Conservation (phyloP, 1,140 invertebrate species). For the Drosophila lacertosa region DNA sequence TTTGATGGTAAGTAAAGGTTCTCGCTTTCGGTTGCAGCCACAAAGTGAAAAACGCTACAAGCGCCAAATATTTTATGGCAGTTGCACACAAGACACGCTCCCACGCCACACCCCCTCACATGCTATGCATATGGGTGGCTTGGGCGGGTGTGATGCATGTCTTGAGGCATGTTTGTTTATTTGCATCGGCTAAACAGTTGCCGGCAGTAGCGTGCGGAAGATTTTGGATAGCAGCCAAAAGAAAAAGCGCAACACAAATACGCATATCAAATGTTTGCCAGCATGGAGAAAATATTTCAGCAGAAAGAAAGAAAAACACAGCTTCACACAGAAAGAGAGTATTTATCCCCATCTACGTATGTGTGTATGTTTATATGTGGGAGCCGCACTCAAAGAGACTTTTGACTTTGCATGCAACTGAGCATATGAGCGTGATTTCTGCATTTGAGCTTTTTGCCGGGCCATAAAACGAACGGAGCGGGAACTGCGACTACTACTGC, state of each 20-base stretch:
- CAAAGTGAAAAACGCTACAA: constrained; percentile 73
- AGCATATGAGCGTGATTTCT: constrained; percentile 82
- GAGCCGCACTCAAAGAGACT: constrained; percentile 66
- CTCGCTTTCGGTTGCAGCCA: constrained; percentile 24
- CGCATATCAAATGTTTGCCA: constrained; percentile 75
- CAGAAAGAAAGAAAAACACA: constrained; percentile 26
- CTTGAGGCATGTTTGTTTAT: constrained; percentile 59
- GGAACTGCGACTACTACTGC: not conserved
- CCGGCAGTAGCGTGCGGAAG: constrained; percentile 16
- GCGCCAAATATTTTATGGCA: constrained; percentile 75
- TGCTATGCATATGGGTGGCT: not conserved
- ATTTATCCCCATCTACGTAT: constrained; percentile 36
- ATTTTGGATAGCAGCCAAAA: constrained; percentile 64
- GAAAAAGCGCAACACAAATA: constrained; percentile 77
- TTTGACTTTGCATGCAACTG: constrained; percentile 80
- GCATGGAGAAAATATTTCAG: constrained; percentile 31
- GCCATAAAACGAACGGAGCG: constrained; percentile 46
- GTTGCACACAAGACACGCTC: constrained; percentile 32
- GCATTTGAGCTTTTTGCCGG: constrained; percentile 68
- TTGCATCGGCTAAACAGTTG: constrained; percentile 68
- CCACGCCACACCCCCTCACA: not conserved
- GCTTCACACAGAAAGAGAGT: constrained; percentile 3
- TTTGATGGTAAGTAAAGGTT: constrained; percentile 30
- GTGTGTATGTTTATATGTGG: constrained; percentile 16
- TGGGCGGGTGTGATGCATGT: constrained; percentile 11